phyloP scores from a whole-genome alignment of 2,888 invertebrate genomes.

The Apodemia mormo region DNA sequence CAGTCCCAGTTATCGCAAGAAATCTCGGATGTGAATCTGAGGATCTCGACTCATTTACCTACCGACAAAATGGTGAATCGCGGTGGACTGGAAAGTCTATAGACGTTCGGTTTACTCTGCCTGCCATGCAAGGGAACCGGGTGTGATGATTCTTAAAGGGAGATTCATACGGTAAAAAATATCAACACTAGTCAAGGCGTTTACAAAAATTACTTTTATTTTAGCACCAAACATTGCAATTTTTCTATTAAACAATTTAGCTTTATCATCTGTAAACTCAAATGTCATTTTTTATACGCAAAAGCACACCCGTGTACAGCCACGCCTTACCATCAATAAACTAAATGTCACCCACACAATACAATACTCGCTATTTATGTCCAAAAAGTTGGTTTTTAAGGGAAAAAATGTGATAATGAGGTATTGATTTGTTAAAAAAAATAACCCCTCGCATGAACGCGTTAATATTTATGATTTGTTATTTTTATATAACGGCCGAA shows the following conservation, averaged over 20 bases:
- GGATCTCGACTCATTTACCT: too few relatives aligned
- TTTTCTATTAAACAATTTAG: neutral
- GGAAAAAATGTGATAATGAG: constrained; percentile 33
- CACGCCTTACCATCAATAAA: constrained; percentile 62
- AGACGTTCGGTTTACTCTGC: too few relatives aligned
- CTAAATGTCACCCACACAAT: constrained; percentile 51
- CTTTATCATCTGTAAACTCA: constrained; percentile 8
- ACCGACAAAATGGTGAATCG: too few relatives aligned
- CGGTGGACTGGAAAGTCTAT: too few relatives aligned
- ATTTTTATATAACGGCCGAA: neutral
- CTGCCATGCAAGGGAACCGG: too few relatives aligned
- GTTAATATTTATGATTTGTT: constrained; percentile 6
- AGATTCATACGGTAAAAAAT: too few relatives aligned
- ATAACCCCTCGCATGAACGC: constrained; percentile 29
- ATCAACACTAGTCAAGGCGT: too few relatives aligned
- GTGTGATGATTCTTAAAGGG: too few relatives aligned
- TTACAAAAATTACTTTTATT: neutral
- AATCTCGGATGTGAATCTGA: too few relatives aligned
- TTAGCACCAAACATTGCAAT: neutral
- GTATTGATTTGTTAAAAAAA: constrained; percentile 42
- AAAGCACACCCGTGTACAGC: constrained; percentile 47
- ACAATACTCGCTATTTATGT: constrained; percentile 42
- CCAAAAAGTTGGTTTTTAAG: constrained; percentile 45
- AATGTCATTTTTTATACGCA: constrained; percentile 36
- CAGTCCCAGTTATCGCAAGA: too few relatives aligned